These are phyloP conservation scores for Characodon lateralis DNA, from an alignment of 2,797 vertebrate genomes.

Conservation along the genomic window DNA sequence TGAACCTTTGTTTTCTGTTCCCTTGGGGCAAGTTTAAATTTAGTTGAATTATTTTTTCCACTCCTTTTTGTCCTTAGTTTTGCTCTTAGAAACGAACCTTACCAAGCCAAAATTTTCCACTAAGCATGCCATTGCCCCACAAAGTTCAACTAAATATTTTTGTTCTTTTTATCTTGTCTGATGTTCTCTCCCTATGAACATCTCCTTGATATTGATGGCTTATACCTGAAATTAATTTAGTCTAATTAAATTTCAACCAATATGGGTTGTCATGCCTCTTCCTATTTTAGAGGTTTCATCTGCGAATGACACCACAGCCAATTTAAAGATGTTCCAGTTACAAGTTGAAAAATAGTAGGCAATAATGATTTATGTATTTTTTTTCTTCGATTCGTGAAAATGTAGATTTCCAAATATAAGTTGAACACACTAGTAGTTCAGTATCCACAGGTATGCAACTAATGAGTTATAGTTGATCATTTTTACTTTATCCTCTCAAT, in stretches of 20 bases:
- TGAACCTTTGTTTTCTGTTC: slow-evolving; percentile 46
- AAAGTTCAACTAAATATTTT: neutral
- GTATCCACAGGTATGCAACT: too few species aligned
- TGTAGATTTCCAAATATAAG: too few species aligned
- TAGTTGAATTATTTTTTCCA: slow-evolving; percentile 38
- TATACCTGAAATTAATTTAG: neutral
- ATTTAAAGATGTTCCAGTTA: neutral
- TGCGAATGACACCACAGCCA: neutral
- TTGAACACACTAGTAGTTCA: too few species aligned
- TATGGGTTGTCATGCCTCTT: neutral
- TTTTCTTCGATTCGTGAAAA: too few species aligned
- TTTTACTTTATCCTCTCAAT: too few species aligned
- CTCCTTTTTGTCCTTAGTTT: slow-evolving; percentile 17
- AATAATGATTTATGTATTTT: neutral
- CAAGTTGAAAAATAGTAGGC: neutral
- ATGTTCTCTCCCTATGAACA: neutral
- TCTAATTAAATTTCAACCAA: neutral
- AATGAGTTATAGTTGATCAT: too few species aligned
- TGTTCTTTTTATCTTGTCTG: neutral
- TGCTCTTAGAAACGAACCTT: slow-evolving; percentile 6
- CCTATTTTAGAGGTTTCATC: neutral
- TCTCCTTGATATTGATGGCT: neutral
- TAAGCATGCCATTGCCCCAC: neutral
- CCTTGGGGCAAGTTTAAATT: slow-evolving; percentile 48
- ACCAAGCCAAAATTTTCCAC: neutral